These are phyloP conservation scores for Guaruba guarouba DNA, from an alignment of 2,113 vertebrate species.

Conservation along the genomic window DNA sequence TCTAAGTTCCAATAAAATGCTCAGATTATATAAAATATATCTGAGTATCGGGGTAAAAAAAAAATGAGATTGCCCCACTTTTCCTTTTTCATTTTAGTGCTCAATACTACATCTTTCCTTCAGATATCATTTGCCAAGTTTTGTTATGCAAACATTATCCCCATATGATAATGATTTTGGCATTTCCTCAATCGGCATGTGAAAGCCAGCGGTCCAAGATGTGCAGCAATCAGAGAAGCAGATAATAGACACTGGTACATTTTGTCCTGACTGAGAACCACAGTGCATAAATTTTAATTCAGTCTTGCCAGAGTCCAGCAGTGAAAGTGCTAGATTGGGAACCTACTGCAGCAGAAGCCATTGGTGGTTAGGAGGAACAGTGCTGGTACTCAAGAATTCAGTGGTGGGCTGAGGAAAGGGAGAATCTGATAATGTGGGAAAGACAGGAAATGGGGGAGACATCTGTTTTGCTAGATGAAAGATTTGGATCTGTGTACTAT, in stretches of 20 bases:
- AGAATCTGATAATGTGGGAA: background rate
- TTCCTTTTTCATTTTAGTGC: background rate
- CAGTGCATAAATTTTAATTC: slow-evolving; percentile 35
- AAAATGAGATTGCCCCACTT: background rate
- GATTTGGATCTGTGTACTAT: background rate
- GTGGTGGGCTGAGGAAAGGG: background rate
- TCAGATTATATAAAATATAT: background rate
- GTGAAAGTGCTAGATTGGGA: background rate
- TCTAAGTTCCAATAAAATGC: background rate
- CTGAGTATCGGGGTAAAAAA: background rate
- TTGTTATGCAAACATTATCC: background rate
- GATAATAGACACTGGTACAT: slow-evolving; percentile 25
- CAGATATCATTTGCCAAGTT: background rate
- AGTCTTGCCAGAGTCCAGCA: slow-evolving; percentile 9
- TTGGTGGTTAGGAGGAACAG: background rate
- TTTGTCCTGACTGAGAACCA: slow-evolving; percentile 38
- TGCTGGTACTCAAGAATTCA: background rate
- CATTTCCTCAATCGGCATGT: slow-evolving; percentile 8
- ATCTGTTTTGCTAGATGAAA: background rate
- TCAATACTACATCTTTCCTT: background rate
- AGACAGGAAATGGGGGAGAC: background rate
- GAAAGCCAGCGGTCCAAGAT: slow-evolving; percentile 1
- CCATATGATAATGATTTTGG: background rate
- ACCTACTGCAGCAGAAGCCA: background rate
- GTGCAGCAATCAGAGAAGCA: background rate